Evolutionary conservation across 1,140 invertebrate species (phyloP).

Genomic region (Helicorthomorpha holstii): DNA sequence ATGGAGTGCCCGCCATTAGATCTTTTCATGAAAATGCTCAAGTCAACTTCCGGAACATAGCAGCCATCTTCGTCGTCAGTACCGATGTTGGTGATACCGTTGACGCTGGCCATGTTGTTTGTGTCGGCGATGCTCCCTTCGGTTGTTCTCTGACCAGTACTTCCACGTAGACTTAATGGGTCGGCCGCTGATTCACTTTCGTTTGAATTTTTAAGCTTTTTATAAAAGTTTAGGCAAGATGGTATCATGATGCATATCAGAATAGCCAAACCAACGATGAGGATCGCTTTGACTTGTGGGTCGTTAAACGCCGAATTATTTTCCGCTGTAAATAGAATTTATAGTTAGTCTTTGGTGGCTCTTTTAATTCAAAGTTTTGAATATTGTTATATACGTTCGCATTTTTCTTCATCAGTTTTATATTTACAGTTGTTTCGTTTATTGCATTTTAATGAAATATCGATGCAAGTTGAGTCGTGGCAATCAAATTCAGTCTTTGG

Average conservation of each 20-base stretch:
- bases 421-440: conserved; percentile 19
- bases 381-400: background rate
- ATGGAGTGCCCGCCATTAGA: conserved; percentile 12
- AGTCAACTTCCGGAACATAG: conserved; percentile 18
- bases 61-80: conserved; percentile 16
- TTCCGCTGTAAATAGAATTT: background rate
- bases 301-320: conserved; percentile 10
- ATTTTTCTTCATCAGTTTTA: conserved; percentile 18
- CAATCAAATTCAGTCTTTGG: conserved; percentile 24
- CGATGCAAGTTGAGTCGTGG: conserved; percentile 21
- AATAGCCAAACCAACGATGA: conserved; percentile 14
- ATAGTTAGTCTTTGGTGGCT: background rate
- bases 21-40: conserved; percentile 14
- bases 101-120: background rate
- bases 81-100: background rate
- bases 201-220: conserved; percentile 17
- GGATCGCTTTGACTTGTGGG: conserved; percentile 19
- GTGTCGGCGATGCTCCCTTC: background rate
- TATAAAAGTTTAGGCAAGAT: background rate
- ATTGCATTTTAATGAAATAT: conserved; percentile 17
- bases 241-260: background rate
- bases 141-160: background rate
- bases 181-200: too few species aligned
- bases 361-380: conserved; percentile 11
- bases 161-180: too few species aligned